phyloP scores from a whole-genome alignment of 2,797 vertebrate genomes.

The Chiloscyllium punctatum region DNA sequence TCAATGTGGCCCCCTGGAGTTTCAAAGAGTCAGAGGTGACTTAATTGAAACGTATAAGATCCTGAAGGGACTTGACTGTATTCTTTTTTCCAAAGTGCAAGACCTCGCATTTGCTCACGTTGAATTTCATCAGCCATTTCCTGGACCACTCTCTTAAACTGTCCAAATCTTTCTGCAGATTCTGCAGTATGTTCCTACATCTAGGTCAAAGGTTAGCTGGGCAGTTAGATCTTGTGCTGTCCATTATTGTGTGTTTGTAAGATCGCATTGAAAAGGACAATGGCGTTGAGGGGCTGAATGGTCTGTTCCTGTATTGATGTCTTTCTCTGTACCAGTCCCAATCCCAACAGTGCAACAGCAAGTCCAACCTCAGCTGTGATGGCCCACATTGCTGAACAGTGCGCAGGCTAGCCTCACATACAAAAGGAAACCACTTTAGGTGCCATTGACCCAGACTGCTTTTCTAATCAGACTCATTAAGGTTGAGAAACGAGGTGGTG shows the following conservation, averaged over 20 bases:
- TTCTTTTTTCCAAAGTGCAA: too few relatives aligned
- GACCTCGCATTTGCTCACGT: too few relatives aligned
- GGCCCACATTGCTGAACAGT: not conserved
- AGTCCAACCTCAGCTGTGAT: not conserved
- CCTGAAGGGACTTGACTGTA: too few relatives aligned
- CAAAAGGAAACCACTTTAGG: not conserved
- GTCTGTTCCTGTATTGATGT: not conserved
- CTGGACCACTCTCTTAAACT: too few relatives aligned
- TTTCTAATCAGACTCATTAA: not conserved
- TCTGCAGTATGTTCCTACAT: too few relatives aligned
- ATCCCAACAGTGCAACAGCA: not conserved
- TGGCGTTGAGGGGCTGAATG: not conserved
- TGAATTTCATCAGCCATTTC: too few relatives aligned
- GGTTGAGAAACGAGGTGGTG: not conserved
- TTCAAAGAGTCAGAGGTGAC: too few relatives aligned
- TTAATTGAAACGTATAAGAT: too few relatives aligned
- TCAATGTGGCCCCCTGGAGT: too few relatives aligned
- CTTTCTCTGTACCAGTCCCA: not conserved
- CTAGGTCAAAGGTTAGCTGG: not conserved
- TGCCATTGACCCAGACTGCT: not conserved
- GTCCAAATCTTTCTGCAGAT: too few relatives aligned
- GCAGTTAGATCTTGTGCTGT: not conserved
- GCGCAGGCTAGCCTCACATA: not conserved
- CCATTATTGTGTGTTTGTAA: not conserved
- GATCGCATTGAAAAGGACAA: not conserved